phyloP scores from a whole-genome alignment of 2,113 vertebrate genomes.

The Martes martes region DNA sequence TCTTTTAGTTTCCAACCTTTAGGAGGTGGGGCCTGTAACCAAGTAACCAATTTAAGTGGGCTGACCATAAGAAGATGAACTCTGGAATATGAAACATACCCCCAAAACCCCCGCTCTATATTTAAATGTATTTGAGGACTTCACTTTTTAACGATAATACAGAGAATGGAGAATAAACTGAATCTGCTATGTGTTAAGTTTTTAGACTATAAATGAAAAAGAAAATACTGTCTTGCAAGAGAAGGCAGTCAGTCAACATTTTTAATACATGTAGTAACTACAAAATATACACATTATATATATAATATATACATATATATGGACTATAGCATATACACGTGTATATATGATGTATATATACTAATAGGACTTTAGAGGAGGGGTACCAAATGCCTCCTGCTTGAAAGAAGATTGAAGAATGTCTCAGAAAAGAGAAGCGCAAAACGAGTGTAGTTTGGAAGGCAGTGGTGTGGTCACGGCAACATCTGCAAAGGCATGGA shows the following conservation, averaged over 20 bases:
- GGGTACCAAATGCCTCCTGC: not conserved
- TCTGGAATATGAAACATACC: not conserved
- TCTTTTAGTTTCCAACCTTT: not conserved
- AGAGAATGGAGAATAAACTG: not conserved
- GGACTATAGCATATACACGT: too few relatives aligned
- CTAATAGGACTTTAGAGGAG: not conserved
- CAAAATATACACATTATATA: not conserved
- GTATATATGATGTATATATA: not conserved
- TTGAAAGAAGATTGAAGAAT: not conserved
- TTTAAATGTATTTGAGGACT: not conserved
- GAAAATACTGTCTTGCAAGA: not conserved
- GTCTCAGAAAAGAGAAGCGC: not conserved
- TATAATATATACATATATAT: not conserved
- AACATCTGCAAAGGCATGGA: not conserved
- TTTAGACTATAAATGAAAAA: constrained; percentile 35
- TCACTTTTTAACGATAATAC: constrained; percentile 12
- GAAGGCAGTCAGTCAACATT: constrained; percentile 9
- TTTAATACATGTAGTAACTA: not conserved
- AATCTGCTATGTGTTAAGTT: not conserved
- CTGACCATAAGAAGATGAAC: not conserved
- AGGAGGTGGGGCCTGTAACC: not conserved
- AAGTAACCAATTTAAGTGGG: not conserved
- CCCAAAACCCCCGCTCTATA: not conserved
- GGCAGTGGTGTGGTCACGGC: not conserved
- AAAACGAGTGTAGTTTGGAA: not conserved